These are phyloP conservation scores for Galerucella pusilla DNA, from an alignment of 2,888 invertebrate genomes.

Conservation along the genomic window DNA sequence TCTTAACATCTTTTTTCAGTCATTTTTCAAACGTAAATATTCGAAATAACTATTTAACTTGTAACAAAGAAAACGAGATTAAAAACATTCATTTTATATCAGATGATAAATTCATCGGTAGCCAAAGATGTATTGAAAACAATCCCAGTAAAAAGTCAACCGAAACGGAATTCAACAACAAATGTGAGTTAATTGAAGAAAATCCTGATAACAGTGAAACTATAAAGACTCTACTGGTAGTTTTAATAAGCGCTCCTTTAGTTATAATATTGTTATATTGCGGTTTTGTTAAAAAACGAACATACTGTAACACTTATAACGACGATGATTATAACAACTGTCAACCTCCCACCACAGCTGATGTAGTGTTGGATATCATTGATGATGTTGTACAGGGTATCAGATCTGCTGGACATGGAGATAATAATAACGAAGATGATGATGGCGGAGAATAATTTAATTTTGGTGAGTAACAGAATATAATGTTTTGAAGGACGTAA, in stretches of 20 bases:
- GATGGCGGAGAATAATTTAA: background rate
- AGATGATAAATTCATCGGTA: background rate
- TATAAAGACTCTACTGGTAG: background rate
- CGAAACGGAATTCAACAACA: background rate
- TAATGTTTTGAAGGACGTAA: background rate
- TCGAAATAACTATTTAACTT: constrained; percentile 10
- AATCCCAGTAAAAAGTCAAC: background rate
- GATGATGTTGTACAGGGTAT: constrained; percentile 1
- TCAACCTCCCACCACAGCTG: background rate
- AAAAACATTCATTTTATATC: background rate
- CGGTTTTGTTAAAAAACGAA: constrained; percentile 11
- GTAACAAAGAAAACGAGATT: background rate
- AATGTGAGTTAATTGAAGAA: background rate
- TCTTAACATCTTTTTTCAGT: background rate
- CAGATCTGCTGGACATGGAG: background rate
- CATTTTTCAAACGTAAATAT: background rate
- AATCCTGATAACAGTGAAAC: background rate
- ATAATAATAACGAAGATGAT: background rate
- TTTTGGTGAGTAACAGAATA: background rate
- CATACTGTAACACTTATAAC: background rate
- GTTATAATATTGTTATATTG: constrained; percentile 3
- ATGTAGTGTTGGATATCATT: background rate
- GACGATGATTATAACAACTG: background rate
- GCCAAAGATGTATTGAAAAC: background rate
- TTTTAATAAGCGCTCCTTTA: background rate